Percentiles rank a stretch among this genome's conserved stretches.
Evolutionary conservation across 2,888 invertebrate species (phyloP).

Genomic region (Trilocha varians): DNA sequence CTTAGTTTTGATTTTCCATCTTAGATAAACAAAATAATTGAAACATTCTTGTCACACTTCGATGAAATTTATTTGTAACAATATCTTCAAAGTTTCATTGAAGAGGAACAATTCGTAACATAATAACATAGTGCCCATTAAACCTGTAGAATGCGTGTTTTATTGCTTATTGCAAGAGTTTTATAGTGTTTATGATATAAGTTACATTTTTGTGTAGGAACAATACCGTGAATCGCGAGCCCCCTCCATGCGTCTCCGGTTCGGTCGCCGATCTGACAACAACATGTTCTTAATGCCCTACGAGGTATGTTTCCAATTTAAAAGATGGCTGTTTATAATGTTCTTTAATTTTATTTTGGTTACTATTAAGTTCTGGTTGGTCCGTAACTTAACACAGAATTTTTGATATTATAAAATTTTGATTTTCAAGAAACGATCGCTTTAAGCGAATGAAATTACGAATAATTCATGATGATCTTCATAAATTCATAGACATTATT

Average conservation of each 20-base stretch:
- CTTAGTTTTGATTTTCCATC: too few relatives aligned
- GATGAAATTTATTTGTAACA: neutral
- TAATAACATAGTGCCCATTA: conserved; percentile 5
- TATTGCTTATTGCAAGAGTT: conserved; percentile 7
- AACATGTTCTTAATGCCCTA: conserved; percentile 68
- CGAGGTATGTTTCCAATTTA: conserved; percentile 46
- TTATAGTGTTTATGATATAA: conserved; percentile 8
- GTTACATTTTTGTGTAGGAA: conserved; percentile 30
- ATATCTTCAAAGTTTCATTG: neutral
- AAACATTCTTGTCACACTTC: too few relatives aligned
- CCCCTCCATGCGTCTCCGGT: conserved; percentile 83
- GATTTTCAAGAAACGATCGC: too few relatives aligned
- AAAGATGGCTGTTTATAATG: neutral
- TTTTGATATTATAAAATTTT: too few relatives aligned
- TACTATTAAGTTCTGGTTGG: too few relatives aligned
- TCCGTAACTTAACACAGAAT: too few relatives aligned
- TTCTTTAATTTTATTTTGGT: neutral
- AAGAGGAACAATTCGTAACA: conserved; percentile 4
- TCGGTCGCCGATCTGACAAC: conserved; percentile 83
- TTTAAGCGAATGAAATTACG: too few relatives aligned
- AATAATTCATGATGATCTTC: too few relatives aligned
- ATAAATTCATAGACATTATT: too few relatives aligned
- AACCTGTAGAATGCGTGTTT: conserved; percentile 4
- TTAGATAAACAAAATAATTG: too few relatives aligned
- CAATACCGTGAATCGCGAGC: conserved; percentile 80